Conservation (phyloP, 2,888 invertebrate genomes). For the Trachelus troglodyta region DNA sequence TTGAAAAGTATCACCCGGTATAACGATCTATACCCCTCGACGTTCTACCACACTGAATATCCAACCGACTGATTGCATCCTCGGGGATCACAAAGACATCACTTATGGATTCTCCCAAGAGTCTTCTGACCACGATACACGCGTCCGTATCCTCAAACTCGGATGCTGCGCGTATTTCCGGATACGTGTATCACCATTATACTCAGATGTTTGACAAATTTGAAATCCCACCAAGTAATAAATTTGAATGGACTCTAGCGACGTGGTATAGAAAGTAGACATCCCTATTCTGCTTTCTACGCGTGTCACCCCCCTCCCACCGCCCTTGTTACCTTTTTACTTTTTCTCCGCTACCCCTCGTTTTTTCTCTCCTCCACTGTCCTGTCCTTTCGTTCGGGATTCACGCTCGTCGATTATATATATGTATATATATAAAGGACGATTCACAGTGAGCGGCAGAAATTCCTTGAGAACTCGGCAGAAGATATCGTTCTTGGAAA, state of each 20-base stretch:
- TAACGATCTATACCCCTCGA: background rate
- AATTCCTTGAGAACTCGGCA: background rate
- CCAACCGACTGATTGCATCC: background rate
- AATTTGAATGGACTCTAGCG: background rate
- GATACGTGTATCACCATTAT: background rate
- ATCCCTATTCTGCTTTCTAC: background rate
- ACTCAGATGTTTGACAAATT: background rate
- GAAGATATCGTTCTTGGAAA: background rate
- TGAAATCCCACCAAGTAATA: background rate
- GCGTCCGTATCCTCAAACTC: background rate
- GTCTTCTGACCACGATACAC: background rate
- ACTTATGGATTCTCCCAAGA: background rate
- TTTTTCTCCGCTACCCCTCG: background rate
- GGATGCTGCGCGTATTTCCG: background rate
- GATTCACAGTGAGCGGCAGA: background rate
- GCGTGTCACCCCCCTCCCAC: background rate
- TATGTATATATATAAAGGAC: background rate
- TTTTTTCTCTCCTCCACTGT: background rate
- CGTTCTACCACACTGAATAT: background rate
- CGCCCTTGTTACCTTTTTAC: background rate
- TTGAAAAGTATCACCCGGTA: background rate
- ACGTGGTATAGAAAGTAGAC: background rate
- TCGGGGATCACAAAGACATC: background rate
- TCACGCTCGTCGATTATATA: background rate
- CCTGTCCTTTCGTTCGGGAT: background rate